Evolutionary conservation across 1,140 invertebrate genomes (phyloP).

Genomic region (Platyscapa corneri): DNA sequence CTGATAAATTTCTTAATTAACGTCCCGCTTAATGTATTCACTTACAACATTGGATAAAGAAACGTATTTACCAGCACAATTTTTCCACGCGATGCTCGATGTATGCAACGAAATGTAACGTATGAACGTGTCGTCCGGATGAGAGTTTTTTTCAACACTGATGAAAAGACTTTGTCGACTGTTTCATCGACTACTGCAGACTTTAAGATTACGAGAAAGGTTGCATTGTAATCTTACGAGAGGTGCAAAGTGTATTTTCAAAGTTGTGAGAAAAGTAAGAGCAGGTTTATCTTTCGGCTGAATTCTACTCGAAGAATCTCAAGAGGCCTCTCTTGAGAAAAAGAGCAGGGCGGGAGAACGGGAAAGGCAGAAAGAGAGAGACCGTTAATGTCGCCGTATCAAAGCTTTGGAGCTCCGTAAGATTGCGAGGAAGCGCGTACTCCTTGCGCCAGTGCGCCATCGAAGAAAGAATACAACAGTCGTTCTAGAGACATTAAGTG

Average conservation of each 20-base stretch:
- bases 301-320: conserved; percentile 21
- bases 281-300: conserved; percentile 17
- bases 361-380: background rate
- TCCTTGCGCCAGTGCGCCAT: background rate
- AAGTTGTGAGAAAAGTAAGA: conserved; percentile 15
- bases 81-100: background rate
- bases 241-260: conserved; percentile 26
- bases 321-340: background rate
- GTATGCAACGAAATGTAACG: background rate
- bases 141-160: background rate
- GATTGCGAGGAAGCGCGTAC: conserved; percentile 3
- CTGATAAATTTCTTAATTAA: too few species aligned
- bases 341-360: background rate
- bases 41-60: too few species aligned
- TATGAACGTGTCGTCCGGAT: background rate
- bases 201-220: conserved; percentile 22
- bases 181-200: conserved; percentile 26
- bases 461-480: background rate
- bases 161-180: background rate
- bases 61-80: too few species aligned
- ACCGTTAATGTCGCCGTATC: background rate
- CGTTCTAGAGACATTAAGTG: conserved; percentile 4
- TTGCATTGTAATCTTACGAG: conserved; percentile 28
- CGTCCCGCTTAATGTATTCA: too few species aligned
- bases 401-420: background rate